phyloP scores from a whole-genome alignment of 2,797 vertebrate genomes.

The Potorous gilbertii region DNA sequence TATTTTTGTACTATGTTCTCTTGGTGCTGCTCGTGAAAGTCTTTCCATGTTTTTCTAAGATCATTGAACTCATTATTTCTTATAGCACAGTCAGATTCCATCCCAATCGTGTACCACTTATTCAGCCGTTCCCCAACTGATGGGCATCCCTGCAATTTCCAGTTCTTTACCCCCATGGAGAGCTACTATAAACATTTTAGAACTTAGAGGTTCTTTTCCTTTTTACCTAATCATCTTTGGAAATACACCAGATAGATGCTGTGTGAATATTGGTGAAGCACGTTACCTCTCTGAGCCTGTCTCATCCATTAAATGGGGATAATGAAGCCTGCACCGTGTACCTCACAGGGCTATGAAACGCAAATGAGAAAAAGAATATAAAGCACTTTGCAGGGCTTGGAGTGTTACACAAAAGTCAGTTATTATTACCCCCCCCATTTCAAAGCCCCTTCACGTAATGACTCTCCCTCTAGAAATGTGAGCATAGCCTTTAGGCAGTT shows the following conservation, averaged over 20 bases:
- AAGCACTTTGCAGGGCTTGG: background rate
- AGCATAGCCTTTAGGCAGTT: background rate
- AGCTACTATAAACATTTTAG: background rate
- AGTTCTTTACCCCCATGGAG: background rate
- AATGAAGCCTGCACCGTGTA: background rate
- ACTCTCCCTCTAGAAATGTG: background rate
- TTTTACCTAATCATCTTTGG: background rate
- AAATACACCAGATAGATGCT: background rate
- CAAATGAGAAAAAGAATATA: background rate
- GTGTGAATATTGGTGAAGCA: background rate
- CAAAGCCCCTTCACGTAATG: background rate
- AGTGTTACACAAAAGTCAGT: background rate
- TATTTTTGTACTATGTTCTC: background rate
- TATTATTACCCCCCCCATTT: background rate
- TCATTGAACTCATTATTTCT: background rate
- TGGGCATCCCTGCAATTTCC: background rate
- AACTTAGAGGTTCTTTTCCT: background rate
- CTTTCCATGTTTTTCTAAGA: background rate
- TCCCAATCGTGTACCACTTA: background rate
- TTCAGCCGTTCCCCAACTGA: background rate
- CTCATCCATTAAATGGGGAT: background rate
- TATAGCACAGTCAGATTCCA: background rate
- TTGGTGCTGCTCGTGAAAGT: background rate
- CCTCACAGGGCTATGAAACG: background rate
- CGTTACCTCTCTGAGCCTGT: background rate